Conservation (phyloP, 2,888 invertebrate genomes). For the Schizaphis graminum region DNA sequence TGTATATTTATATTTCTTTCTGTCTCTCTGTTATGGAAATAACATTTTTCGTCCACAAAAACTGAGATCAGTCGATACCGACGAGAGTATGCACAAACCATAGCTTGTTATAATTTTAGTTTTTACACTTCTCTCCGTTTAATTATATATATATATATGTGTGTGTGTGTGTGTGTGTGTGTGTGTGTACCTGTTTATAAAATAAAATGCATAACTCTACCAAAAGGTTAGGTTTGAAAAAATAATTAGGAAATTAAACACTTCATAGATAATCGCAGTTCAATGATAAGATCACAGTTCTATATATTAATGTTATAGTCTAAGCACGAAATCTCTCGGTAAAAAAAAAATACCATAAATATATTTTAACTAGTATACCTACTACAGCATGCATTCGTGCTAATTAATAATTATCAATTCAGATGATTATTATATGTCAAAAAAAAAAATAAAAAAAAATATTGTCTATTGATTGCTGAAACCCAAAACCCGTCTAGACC, state of each 20-base stretch:
- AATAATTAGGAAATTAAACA: not conserved
- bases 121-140: not conserved
- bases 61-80: not conserved
- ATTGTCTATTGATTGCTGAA: not conserved
- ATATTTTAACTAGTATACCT: not conserved
- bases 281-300: not conserved
- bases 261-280: not conserved
- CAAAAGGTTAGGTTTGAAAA: not conserved
- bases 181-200: not conserved
- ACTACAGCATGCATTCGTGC: not conserved
- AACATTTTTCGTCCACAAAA: not conserved
- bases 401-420: conserved; percentile 5
- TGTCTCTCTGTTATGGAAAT: not conserved
- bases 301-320: not conserved
- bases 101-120: not conserved
- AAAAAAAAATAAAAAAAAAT: not conserved
- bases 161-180: too few relatives aligned
- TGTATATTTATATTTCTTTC: not conserved
- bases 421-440: not conserved
- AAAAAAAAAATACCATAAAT: not conserved
- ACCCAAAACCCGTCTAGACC: not conserved
- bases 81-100: not conserved
- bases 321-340: not conserved
- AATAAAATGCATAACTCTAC: not conserved
- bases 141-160: not conserved